Conservation (phyloP, 2,113 vertebrate species). For the Eptesicus fuscus region DNA sequence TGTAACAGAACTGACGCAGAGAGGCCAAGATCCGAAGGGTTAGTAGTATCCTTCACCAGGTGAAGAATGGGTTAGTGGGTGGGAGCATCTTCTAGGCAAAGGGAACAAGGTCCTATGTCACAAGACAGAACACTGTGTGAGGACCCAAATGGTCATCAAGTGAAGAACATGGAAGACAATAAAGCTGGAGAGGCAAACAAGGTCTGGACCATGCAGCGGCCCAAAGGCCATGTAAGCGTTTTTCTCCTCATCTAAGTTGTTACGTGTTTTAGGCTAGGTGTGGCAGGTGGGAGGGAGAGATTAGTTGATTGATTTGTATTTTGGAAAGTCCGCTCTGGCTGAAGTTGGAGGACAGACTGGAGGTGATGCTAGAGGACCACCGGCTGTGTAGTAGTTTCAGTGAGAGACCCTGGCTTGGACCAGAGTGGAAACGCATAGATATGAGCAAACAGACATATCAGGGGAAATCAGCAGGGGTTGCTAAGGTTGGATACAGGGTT, state of each 20-base stretch:
- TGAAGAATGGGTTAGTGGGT: not conserved
- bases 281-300: not conserved
- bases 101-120: not conserved
- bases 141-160: not conserved
- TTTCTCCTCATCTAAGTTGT: not conserved
- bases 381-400: not conserved
- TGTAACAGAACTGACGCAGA: not conserved
- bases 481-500: not conserved
- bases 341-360: not conserved
- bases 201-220: not conserved
- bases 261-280: not conserved
- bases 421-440: not conserved
- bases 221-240: not conserved
- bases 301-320: not conserved
- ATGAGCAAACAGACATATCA: not conserved
- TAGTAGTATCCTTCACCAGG: not conserved
- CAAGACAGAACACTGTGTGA: not conserved
- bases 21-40: not conserved
- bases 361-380: not conserved
- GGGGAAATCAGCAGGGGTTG: not conserved
- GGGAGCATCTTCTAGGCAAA: not conserved
- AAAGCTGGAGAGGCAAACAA: not conserved
- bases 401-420: not conserved
- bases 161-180: not conserved
- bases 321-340: not conserved